phyloP scores from a whole-genome alignment of 2,797 vertebrate genomes.

The Hybognathus amarus region DNA sequence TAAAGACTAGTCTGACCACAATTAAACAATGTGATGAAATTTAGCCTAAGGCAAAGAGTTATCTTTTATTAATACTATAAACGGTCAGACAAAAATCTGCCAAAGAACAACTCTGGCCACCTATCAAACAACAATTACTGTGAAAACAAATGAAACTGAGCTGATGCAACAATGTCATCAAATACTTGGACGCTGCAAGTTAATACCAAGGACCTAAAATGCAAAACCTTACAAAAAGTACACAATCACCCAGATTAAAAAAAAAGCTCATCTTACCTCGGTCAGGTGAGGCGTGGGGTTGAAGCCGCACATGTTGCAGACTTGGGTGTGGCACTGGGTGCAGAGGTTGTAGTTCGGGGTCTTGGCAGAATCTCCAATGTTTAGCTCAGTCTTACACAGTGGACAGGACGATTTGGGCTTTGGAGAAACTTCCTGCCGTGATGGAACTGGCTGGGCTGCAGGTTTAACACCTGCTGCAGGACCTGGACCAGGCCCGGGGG shows the following conservation, averaged over 20 bases:
- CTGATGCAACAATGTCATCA: not conserved
- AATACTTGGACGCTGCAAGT: not conserved
- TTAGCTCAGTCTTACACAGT: conserved; percentile 94
- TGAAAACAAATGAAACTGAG: not conserved
- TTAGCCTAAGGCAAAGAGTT: not conserved
- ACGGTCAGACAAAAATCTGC: not conserved
- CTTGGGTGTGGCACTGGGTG: conserved; percentile 91
- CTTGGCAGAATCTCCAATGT: conserved; percentile 82
- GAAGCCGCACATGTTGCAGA: conserved; percentile 99
- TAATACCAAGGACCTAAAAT: not conserved
- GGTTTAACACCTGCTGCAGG: conserved; percentile 60
- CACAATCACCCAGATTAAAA: not conserved
- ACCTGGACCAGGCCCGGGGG: conserved; percentile 64
- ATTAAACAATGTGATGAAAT: not conserved
- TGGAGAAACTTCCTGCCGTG: conserved; percentile 58
- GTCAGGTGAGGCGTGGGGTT: conserved; percentile 96
- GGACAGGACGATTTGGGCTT: conserved; percentile 91
- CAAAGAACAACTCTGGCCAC: not conserved
- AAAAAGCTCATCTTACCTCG: conserved; percentile 85
- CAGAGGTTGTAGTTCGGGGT: conserved; percentile 94
- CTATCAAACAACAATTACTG: not conserved
- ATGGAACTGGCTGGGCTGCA: conserved; percentile 20
- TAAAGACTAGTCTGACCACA: conserved; percentile 2
- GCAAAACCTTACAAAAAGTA: not conserved
- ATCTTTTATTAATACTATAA: not conserved